phyloP scores from a whole-genome alignment of 2,797 vertebrate genomes.

The Anisognathus igniventris region DNA sequence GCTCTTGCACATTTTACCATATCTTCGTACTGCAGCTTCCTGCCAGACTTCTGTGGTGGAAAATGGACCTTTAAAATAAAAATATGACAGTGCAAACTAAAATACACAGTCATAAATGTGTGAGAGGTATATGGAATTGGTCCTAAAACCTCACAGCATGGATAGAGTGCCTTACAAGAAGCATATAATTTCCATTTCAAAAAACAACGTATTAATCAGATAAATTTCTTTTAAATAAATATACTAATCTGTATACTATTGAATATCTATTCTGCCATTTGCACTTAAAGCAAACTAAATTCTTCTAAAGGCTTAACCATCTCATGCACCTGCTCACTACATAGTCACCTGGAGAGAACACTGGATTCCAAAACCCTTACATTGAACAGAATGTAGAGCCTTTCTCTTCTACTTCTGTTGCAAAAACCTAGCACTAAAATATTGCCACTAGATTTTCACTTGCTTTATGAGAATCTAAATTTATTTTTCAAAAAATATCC shows the following conservation, averaged over 20 bases:
- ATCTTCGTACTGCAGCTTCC: background rate
- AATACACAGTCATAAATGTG: background rate
- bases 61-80: background rate
- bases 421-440: background rate
- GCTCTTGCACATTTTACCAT: background rate
- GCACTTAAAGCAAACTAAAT: background rate
- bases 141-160: background rate
- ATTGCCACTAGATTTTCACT: background rate
- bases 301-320: background rate
- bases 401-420: background rate
- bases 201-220: background rate
- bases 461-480: background rate
- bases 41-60: background rate
- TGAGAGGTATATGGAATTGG: background rate
- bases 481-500: background rate
- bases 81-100: background rate
- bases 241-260: fast-evolving
- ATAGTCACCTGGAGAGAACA: background rate
- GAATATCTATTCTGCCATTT: background rate
- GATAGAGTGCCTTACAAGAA: background rate
- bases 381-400: background rate
- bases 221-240: background rate
- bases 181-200: background rate
- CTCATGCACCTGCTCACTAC: background rate
- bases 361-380: background rate